Conservation (phyloP, 2,888 invertebrate genomes). For the Habroteleia sp. region DNA sequence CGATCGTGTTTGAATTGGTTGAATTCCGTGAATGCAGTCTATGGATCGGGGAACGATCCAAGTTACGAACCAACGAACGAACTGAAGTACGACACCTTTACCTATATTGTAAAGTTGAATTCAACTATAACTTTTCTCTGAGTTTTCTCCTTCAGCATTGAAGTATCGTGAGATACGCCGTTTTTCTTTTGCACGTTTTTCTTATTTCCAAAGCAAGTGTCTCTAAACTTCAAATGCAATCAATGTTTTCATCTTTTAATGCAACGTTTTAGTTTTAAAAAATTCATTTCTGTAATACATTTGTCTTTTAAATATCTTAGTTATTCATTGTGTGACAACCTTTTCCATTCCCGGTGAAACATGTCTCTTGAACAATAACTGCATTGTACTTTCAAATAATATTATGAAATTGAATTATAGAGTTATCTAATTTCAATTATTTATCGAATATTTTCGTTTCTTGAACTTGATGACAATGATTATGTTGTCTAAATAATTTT, state of each 20-base stretch:
- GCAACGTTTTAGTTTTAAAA: conserved; percentile 4
- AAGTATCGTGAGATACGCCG: conserved; percentile 50
- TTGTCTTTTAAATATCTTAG: neutral
- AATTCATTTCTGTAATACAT: conserved; percentile 16
- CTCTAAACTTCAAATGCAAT: conserved; percentile 45
- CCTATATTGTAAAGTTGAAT: conserved; percentile 63
- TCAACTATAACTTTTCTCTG: conserved; percentile 60
- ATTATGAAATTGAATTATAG: conserved; percentile 19
- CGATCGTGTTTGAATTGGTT: conserved; percentile 53
- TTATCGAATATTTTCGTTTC: neutral
- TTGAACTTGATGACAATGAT: conserved; percentile 16
- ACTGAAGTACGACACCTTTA: conserved; percentile 61
- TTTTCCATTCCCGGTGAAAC: neutral
- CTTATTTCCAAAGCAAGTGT: conserved; percentile 17
- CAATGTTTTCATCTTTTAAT: conserved; percentile 38
- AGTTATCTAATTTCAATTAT: conserved; percentile 4
- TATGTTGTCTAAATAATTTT: conserved; percentile 35
- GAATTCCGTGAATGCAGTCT: conserved; percentile 61
- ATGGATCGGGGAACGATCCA: conserved; percentile 43
- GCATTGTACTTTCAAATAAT: conserved; percentile 3
- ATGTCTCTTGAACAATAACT: conserved; percentile 10
- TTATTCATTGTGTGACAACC: no score
- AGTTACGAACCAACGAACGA: conserved; percentile 51
- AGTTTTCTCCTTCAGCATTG: conserved; percentile 52
- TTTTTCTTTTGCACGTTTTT: conserved; percentile 28